Evolutionary conservation across 1,140 invertebrate species (phyloP), one percentile per base, ranked within the genome.

Genomic region (Gonioctena quinquepunctata): DNA sequence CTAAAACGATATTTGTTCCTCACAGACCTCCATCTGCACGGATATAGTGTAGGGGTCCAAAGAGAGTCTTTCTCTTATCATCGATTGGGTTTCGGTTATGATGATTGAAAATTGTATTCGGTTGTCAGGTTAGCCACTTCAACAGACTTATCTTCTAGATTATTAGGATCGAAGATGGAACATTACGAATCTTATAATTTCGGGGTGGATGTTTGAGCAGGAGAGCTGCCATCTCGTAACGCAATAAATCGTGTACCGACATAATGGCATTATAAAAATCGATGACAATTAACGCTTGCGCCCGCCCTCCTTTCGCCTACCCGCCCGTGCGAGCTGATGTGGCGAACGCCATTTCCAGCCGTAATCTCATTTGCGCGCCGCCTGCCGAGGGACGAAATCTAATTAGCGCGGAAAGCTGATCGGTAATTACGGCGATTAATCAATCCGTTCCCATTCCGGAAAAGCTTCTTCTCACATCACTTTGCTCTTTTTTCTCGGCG

Each of bases 371-470:
- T 82, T 80, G 75, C 73, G 74, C 75, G 71, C 71, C 74, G 74
- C 79, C 71, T 74, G 74, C 79, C 70, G 76, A 78, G 78, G 79
- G 76, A 77, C 79, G 72, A 80, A 77, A 83, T 82, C 81, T 83
- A 83, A 83, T 83, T 82, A 82, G 81, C 81, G 76, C 75, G 72
- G 77, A 81, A 80, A 83, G 80, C 80, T 80, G 79, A 81, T 83
- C 81, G 75, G 82, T 82, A 83, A 81, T 81, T 81, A 81, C 79
- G 76, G 75, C 79, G 76, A 81, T 81, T 81, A 81, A 81, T 81
- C 80, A 81, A 81, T 81, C 77, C 78, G 68, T 76, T 80, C 76
- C 78, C 69, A 77, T 78, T 78, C 76, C 77, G 77, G 73, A 76
- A 77, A 75, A 66, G 75, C 68, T 75, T 75, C 73, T 77, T 76